A percentile compares a stretch with the other conserved stretches of the same genome.
phyloP scores from a whole-genome alignment of 2,113 vertebrate species.

The human region DNA sequence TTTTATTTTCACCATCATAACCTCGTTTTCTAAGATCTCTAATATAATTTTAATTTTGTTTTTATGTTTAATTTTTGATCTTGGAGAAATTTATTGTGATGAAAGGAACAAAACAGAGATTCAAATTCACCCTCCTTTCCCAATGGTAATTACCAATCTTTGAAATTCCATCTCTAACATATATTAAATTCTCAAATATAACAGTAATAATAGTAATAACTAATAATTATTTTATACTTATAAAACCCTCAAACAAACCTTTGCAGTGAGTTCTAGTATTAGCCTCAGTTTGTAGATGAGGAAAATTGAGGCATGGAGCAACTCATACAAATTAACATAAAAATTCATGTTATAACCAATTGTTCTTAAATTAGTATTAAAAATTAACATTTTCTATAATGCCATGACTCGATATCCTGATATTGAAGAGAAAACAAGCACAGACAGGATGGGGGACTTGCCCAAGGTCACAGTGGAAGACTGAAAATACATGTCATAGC shows the following conservation, averaged over 20 bases:
- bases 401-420: not conserved
- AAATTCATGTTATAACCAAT: not conserved
- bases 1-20: not conserved
- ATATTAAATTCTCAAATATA: not conserved
- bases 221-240: not conserved
- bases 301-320: not conserved
- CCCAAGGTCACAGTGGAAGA: not conserved
- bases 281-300: not conserved
- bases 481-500: not conserved
- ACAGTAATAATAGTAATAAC: not conserved
- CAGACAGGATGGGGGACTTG: not conserved
- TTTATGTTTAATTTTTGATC: not conserved
- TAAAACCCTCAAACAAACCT: conserved; percentile 6
- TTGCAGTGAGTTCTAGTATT: not conserved
- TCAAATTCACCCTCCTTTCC: not conserved
- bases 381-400: not conserved
- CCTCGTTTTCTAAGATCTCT: not conserved
- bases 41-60: not conserved
- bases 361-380: not conserved
- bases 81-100: not conserved
- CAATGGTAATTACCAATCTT: not conserved
- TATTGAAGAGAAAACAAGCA: not conserved
- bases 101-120: not conserved
- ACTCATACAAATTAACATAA: not conserved
- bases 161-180: not conserved